Percentiles rank a stretch among this genome's conserved stretches.
These are phyloP conservation scores for Chironomus striatipennis DNA, from an alignment of 1,140 invertebrate genomes.

Conservation along the genomic window DNA sequence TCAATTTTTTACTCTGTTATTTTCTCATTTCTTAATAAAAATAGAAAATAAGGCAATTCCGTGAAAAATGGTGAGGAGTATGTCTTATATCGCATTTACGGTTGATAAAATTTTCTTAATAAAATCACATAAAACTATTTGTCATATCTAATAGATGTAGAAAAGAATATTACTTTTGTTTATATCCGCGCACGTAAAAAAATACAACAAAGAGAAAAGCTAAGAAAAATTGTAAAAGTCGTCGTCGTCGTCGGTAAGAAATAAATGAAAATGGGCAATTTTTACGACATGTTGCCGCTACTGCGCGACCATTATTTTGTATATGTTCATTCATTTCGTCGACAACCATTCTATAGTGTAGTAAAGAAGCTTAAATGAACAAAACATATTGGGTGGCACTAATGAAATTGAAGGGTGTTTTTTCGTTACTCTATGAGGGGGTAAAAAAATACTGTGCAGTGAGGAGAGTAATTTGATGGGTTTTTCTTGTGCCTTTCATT, in stretches of 20 bases:
- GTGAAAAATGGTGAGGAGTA: neutral
- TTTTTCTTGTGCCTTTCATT: neutral
- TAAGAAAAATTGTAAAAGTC: neutral
- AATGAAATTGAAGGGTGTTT: constrained; percentile 12
- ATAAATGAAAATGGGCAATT: neutral
- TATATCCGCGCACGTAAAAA: neutral
- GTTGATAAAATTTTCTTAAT: neutral
- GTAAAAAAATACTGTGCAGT: neutral
- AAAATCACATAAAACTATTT: constrained; percentile 15
- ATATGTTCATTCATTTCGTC: too few relatives aligned
- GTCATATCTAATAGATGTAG: neutral
- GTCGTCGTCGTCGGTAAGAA: neutral
- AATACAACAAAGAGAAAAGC: neutral
- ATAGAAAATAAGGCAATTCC: neutral
- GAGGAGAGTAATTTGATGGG: constrained; percentile 3
- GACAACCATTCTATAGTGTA: neutral
- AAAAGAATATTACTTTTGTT: neutral
- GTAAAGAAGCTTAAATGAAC: neutral
- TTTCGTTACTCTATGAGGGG: neutral
- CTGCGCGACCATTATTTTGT: neutral
- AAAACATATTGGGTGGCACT: constrained; percentile 12
- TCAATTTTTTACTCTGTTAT: too few relatives aligned
- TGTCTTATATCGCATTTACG: constrained; percentile 1
- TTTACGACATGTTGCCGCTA: neutral
- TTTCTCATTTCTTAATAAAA: too few relatives aligned